Evolutionary conservation across 2,797 vertebrate genomes (phyloP).

Genomic region (Neoniphon sammara): DNA sequence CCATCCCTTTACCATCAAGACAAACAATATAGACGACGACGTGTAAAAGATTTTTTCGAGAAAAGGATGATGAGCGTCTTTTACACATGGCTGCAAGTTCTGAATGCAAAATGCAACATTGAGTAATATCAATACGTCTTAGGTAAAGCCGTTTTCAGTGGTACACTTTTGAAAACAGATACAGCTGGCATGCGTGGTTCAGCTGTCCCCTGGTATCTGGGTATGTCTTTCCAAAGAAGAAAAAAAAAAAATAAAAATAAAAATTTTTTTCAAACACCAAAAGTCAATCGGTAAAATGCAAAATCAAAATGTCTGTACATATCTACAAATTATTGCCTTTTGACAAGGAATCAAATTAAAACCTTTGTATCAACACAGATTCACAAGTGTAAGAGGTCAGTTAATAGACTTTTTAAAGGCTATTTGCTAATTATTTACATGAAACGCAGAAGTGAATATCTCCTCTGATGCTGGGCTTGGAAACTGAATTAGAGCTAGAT

Average conservation of each 20-base stretch:
- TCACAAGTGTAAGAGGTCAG: slow-evolving; percentile 85
- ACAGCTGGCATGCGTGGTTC: slow-evolving; percentile 91
- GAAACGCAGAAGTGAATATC: slow-evolving; percentile 64
- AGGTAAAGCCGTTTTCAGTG: slow-evolving; percentile 88
- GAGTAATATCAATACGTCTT: slow-evolving; percentile 86
- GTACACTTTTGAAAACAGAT: slow-evolving; percentile 86
- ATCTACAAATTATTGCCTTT: slow-evolving; percentile 99
- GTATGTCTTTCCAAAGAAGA: slow-evolving; percentile 69
- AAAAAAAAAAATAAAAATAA: slow-evolving; percentile 53
- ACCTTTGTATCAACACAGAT: slow-evolving; percentile 84
- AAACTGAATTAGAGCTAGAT: slow-evolving; percentile 55
- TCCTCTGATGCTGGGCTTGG: slow-evolving; percentile 63
- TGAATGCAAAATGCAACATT: slow-evolving; percentile 69
- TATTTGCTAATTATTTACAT: slow-evolving; percentile 84
- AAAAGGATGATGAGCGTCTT: slow-evolving; percentile 65
- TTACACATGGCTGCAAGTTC: slow-evolving; percentile 75
- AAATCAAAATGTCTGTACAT: slow-evolving; percentile 86
- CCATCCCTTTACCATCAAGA: slow-evolving; percentile 79
- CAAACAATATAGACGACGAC: slow-evolving; percentile 69
- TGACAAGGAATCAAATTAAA: slow-evolving; percentile 92
- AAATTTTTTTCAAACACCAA: slow-evolving; percentile 48
- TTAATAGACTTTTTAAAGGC: slow-evolving; percentile 84
- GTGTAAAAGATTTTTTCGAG: slow-evolving; percentile 49
- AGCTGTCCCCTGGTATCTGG: slow-evolving; percentile 81
- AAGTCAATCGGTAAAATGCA: slow-evolving; percentile 71